Evolutionary conservation across 2,888 invertebrate genomes (phyloP).

Genomic region (Apoderus coryli): DNA sequence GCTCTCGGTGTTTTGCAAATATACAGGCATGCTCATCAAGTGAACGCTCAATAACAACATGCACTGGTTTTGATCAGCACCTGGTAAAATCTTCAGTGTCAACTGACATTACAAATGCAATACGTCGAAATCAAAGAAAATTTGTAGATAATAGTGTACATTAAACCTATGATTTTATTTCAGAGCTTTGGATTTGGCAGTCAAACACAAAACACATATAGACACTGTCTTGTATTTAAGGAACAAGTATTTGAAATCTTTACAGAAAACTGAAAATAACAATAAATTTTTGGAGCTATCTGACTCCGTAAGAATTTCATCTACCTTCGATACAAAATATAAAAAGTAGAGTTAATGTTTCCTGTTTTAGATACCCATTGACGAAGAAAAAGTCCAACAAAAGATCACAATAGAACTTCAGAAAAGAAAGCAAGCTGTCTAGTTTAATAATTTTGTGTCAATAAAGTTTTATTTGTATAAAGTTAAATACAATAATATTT

Average conservation of each 20-base stretch:
- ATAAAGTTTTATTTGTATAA: background rate
- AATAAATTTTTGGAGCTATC: slow-evolving; percentile 36
- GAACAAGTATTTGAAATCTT: slow-evolving; percentile 43
- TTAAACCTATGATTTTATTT: slow-evolving; percentile 11
- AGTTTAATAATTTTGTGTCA: background rate
- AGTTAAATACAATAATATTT: too few species aligned
- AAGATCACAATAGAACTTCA: slow-evolving; percentile 32
- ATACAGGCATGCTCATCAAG: too few species aligned
- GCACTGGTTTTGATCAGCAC: too few species aligned
- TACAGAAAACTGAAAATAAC: slow-evolving; percentile 42
- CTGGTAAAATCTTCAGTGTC: too few species aligned
- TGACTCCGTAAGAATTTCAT: slow-evolving; percentile 27
- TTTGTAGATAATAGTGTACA: slow-evolving; percentile 3
- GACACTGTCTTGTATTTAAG: slow-evolving; percentile 58
- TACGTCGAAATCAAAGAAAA: too few species aligned
- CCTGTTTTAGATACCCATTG: slow-evolving; percentile 31
- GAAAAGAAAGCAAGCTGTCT: slow-evolving; percentile 22
- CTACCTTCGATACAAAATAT: background rate
- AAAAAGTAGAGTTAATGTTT: background rate
- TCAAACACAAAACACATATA: slow-evolving; percentile 55
- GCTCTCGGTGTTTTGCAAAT: too few species aligned
- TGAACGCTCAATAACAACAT: too few species aligned
- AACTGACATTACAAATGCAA: too few species aligned
- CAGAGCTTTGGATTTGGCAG: slow-evolving; percentile 59
- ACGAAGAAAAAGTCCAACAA: slow-evolving; percentile 34